These are phyloP conservation scores for Chrysotoxum bicinctum DNA, from an alignment of 2,888 invertebrate species.

Conservation along the genomic window DNA sequence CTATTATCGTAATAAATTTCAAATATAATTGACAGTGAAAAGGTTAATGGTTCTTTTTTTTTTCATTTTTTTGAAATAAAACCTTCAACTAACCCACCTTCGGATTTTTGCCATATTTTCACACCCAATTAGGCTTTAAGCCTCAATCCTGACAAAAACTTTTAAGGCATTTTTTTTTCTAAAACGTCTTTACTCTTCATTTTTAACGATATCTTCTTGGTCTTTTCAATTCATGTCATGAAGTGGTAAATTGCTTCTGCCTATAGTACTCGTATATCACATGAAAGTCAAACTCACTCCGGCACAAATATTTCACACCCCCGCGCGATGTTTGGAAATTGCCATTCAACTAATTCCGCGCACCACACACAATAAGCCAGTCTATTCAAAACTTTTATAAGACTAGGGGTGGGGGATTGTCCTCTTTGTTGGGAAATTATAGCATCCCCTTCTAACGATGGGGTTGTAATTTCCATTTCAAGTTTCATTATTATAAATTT, in stretches of 20 bases:
- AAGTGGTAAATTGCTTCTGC: conserved; percentile 65
- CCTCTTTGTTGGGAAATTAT: conserved; percentile 7
- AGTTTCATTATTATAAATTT: conserved; percentile 58
- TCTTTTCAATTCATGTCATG: conserved; percentile 62
- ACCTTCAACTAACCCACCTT: not conserved
- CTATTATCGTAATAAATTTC: not conserved
- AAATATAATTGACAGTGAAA: not conserved
- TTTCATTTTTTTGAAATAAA: not conserved
- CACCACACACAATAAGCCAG: conserved; percentile 56
- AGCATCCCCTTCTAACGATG: conserved; percentile 44
- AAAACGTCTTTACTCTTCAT: conserved; percentile 40
- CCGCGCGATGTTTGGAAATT: conserved; percentile 30
- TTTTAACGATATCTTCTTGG: conserved; percentile 32
- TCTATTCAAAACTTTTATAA: conserved; percentile 57
- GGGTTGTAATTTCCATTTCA: conserved; percentile 69
- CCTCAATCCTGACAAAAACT: not conserved
- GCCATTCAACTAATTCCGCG: conserved; percentile 63
- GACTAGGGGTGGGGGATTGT: not conserved
- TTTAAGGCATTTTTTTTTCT: not conserved
- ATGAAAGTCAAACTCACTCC: conserved; percentile 46
- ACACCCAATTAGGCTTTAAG: conserved; percentile 38
- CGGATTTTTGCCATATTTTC: not conserved
- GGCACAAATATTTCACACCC: conserved; percentile 39
- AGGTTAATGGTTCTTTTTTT: not conserved
- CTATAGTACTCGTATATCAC: conserved; percentile 44